These are phyloP conservation scores for Carduelis carduelis DNA, from an alignment of 2,797 vertebrate species.

Conservation along the genomic window DNA sequence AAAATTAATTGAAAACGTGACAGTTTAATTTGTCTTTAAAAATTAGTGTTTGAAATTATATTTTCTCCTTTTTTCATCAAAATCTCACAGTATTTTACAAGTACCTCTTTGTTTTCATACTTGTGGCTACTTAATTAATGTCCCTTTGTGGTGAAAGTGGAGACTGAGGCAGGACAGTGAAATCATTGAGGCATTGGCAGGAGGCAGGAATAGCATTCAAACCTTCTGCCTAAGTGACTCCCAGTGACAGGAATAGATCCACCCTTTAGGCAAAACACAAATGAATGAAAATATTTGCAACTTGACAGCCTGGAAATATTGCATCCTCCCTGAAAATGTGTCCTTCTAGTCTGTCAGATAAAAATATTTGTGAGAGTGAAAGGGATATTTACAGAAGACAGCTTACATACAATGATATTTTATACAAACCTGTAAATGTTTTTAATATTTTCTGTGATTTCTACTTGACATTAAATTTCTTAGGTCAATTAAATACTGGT, in stretches of 20 bases:
- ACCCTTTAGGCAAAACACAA: constrained; percentile 52
- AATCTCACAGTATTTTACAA: not conserved
- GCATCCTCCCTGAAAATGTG: constrained; percentile 9
- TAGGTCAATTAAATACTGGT: not conserved
- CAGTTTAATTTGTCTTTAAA: not conserved
- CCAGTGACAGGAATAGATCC: constrained; percentile 37
- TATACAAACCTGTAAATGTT: not conserved
- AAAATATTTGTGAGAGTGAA: constrained; percentile 1
- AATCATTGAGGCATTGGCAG: not conserved
- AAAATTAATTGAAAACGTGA: not conserved
- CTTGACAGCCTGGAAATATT: constrained; percentile 23
- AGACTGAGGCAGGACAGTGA: not conserved
- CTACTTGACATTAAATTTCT: not conserved
- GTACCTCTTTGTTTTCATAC: not conserved
- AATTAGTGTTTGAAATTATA: not conserved
- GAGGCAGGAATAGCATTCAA: not conserved
- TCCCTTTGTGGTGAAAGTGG: not conserved
- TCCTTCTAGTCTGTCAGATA: constrained; percentile 3
- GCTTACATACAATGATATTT: not conserved
- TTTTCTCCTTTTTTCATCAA: not conserved
- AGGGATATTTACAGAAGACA: not conserved
- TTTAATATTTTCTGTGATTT: not conserved
- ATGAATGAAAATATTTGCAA: constrained; percentile 42
- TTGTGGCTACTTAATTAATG: not conserved
- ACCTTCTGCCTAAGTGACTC: not conserved